Evolutionary conservation across 1,140 invertebrate species (phyloP).

Genomic region (Drosophila orena): DNA sequence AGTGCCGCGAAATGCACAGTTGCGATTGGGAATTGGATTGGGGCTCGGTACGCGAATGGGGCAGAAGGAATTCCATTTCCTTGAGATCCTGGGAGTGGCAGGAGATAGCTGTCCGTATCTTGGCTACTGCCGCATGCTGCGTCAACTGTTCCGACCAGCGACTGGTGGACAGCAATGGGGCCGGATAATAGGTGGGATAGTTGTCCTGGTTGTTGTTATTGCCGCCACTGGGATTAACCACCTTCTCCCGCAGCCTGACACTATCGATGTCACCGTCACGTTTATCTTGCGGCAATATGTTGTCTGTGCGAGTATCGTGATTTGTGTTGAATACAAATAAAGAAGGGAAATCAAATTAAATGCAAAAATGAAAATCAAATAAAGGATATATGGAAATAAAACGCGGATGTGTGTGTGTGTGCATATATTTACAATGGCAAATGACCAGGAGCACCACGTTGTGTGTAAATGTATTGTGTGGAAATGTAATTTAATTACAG

Average conservation of each 20-base stretch:
- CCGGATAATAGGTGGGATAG: slow-evolving; percentile 58
- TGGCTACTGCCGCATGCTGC: slow-evolving; percentile 75
- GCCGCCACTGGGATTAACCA: slow-evolving; percentile 21
- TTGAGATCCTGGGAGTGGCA: slow-evolving; percentile 68
- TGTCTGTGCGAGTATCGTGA: slow-evolving; percentile 39
- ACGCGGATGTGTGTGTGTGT: slow-evolving; percentile 10
- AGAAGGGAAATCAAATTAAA: slow-evolving; percentile 52
- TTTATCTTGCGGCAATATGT: slow-evolving; percentile 56
- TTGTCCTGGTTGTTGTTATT: slow-evolving; percentile 53
- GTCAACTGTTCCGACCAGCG: slow-evolving; percentile 79
- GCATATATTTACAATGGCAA: slow-evolving; percentile 66
- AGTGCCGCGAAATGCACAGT: slow-evolving; percentile 71
- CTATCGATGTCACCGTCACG: slow-evolving; percentile 33
- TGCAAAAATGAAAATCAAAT: slow-evolving; percentile 50
- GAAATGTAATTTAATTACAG: slow-evolving; percentile 48
- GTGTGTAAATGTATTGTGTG: neutral
- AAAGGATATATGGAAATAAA: slow-evolving; percentile 47
- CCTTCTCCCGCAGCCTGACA: slow-evolving; percentile 60
- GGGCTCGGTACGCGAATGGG: slow-evolving; percentile 43
- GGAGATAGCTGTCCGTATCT: slow-evolving; percentile 75
- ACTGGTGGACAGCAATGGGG: slow-evolving; percentile 46
- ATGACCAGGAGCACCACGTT: slow-evolving; percentile 50
- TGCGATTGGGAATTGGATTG: slow-evolving; percentile 39
- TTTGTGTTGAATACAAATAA: slow-evolving; percentile 39
- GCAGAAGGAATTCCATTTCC: slow-evolving; percentile 85